Evolutionary conservation across 2,888 invertebrate genomes (phyloP).

Genomic region (Leptopilina drosophilae): DNA sequence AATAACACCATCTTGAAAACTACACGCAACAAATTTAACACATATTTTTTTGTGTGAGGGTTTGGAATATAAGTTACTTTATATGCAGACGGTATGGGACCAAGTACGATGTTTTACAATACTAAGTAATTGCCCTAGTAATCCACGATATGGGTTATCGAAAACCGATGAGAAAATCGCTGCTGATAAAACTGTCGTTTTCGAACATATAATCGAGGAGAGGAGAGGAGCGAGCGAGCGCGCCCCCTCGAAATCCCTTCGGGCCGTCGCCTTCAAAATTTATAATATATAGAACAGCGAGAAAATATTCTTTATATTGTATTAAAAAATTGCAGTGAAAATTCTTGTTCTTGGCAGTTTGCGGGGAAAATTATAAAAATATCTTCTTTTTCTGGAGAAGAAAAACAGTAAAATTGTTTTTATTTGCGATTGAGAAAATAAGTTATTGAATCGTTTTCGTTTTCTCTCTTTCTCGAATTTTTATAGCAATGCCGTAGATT

Average conservation of each 20-base stretch:
- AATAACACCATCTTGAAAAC: too few species aligned
- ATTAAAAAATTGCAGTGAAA: too few species aligned
- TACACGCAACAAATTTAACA: too few species aligned
- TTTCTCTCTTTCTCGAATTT: background rate
- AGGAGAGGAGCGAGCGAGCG: too few species aligned
- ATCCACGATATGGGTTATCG: conserved; percentile 71
- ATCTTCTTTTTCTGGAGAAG: too few species aligned
- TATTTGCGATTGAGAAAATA: too few species aligned
- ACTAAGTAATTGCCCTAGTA: conserved; percentile 71
- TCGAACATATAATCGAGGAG: conserved; percentile 42
- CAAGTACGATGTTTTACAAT: conserved; percentile 59
- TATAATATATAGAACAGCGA: background rate
- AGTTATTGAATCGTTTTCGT: background rate
- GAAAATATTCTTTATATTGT: background rate
- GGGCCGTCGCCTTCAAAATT: background rate
- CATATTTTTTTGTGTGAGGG: too few species aligned
- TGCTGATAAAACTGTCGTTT: conserved; percentile 52
- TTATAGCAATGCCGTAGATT: too few species aligned
- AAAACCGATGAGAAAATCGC: conserved; percentile 54
- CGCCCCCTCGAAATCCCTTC: conserved; percentile 27
- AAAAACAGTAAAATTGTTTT: too few species aligned
- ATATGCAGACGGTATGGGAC: conserved; percentile 67
- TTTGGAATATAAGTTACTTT: conserved; percentile 59
- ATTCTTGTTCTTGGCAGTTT: too few species aligned
- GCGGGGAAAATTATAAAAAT: too few species aligned